These are phyloP conservation scores for Austrolebias charrua DNA, from an alignment of 2,797 vertebrate species.

Conservation along the genomic window DNA sequence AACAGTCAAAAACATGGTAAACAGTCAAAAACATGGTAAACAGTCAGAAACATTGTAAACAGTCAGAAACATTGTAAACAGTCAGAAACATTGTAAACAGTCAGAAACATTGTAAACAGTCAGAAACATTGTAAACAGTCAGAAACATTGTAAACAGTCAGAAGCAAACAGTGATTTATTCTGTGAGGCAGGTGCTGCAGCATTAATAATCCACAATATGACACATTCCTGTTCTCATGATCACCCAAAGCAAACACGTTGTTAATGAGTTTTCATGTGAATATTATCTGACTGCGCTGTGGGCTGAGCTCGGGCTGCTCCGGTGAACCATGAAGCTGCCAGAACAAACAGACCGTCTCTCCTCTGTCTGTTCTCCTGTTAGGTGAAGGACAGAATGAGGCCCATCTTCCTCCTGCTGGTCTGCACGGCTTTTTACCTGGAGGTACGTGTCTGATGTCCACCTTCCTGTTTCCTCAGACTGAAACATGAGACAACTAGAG, in stretches of 20 bases:
- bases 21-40: no score
- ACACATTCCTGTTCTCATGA: not conserved
- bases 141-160: no score
- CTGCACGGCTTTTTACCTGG: constrained; percentile 24
- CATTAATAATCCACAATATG: not conserved
- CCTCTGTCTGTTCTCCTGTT: not conserved
- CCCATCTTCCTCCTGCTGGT: constrained; percentile 20
- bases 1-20: no score
- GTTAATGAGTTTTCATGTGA: no score
- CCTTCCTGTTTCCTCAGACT: not conserved
- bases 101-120: no score
- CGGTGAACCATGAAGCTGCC: constrained; percentile 41
- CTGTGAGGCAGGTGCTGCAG: not conserved
- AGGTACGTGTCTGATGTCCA: constrained; percentile 42
- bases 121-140: no score
- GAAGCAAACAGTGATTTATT: no score
- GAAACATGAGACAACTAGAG: no score
- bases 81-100: no score
- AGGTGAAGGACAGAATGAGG: constrained; percentile 43
- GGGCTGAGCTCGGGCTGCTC: not conserved
- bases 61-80: no score
- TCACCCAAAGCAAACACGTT: constrained; percentile 14
- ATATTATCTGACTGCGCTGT: no score
- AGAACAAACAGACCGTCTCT: constrained; percentile 27
- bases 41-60: no score